phyloP scores from a whole-genome alignment of 2,888 invertebrate species.

The Theretra japonica region DNA sequence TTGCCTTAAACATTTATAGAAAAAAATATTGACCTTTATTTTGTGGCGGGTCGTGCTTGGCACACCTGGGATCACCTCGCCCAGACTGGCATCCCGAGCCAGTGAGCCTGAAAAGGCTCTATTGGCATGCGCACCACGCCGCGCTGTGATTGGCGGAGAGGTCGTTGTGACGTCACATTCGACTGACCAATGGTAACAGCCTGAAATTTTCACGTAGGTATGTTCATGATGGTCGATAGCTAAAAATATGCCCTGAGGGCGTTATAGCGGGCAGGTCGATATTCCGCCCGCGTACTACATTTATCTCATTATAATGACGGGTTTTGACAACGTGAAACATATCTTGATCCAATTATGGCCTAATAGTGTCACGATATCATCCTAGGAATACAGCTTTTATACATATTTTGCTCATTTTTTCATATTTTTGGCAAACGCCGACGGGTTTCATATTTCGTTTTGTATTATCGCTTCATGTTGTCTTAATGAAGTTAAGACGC shows the following conservation, averaged over 20 bases:
- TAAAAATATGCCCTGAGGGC: slow-evolving; percentile 72
- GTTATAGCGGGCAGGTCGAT: slow-evolving; percentile 43
- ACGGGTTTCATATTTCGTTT: too few relatives aligned
- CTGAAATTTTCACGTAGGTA: slow-evolving; percentile 82
- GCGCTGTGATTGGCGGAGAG: slow-evolving; percentile 67
- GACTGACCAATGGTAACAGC: slow-evolving; percentile 61
- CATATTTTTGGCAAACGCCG: background rate
- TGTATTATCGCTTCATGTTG: too few relatives aligned
- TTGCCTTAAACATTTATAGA: slow-evolving; percentile 39
- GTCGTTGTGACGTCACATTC: slow-evolving; percentile 71
- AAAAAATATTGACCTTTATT: slow-evolving; percentile 71
- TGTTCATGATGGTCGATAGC: slow-evolving; percentile 71
- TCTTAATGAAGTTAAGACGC: too few relatives aligned
- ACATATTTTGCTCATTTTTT: background rate
- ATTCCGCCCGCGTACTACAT: slow-evolving; percentile 18
- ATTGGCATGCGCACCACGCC: slow-evolving; percentile 67
- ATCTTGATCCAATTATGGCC: slow-evolving; percentile 13
- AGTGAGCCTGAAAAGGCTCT: slow-evolving; percentile 62
- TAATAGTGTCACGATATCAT: slow-evolving; percentile 6
- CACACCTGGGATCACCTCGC: slow-evolving; percentile 80
- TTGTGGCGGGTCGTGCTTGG: slow-evolving; percentile 69
- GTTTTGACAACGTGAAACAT: slow-evolving; percentile 15
- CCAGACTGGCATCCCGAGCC: slow-evolving; percentile 71
- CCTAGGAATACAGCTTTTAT: background rate
- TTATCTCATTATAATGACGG: slow-evolving; percentile 23